These are phyloP conservation scores for Orcinus orca DNA, from an alignment of 2,113 vertebrate genomes.

Conservation along the genomic window DNA sequence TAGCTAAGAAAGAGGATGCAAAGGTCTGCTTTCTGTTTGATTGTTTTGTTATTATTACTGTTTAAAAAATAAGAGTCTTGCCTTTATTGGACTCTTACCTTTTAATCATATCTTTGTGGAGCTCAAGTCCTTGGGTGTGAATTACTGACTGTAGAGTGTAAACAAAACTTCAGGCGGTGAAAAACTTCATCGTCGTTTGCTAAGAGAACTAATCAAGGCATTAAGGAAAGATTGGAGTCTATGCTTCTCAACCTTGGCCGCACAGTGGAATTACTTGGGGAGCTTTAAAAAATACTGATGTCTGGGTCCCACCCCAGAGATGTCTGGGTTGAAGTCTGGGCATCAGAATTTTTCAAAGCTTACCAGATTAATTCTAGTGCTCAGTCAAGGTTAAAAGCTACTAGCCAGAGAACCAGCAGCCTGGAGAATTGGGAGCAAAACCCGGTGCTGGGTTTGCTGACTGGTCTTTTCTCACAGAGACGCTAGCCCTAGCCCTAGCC, in stretches of 20 bases:
- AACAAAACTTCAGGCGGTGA: background rate
- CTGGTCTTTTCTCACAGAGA: background rate
- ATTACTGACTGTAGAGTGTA: background rate
- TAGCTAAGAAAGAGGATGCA: background rate
- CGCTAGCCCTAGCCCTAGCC: too few species aligned
- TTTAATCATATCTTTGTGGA: background rate
- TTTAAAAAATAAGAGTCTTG: background rate
- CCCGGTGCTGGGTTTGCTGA: background rate
- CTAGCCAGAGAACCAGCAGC: background rate
- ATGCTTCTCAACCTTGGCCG: background rate
- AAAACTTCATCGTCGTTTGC: background rate
- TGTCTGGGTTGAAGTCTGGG: background rate
- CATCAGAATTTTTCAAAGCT: background rate
- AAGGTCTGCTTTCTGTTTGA: background rate
- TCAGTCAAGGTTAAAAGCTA: background rate
- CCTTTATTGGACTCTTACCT: background rate
- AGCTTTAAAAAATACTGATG: background rate
- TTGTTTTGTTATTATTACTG: background rate
- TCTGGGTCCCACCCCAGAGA: background rate
- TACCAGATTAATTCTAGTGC: background rate
- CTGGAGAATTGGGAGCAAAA: background rate
- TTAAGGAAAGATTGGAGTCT: background rate
- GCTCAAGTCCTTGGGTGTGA: background rate
- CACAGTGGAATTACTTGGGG: background rate
- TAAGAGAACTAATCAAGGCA: background rate